phyloP scores from a whole-genome alignment of 1,140 invertebrate species.

The Conopomorpha cramerella region DNA sequence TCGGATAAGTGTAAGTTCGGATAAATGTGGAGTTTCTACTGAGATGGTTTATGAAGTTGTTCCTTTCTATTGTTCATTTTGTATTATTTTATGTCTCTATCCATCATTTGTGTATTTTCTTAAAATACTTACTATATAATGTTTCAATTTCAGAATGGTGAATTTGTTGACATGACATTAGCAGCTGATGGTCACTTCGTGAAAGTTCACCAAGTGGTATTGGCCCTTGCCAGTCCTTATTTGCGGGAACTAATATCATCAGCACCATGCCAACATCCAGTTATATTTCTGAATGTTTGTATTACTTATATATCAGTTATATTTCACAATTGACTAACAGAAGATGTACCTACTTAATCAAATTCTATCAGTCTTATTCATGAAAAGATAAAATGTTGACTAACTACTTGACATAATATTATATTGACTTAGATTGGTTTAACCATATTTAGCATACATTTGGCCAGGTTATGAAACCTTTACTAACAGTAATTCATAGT shows the following conservation, averaged over 20 bases:
- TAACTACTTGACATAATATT: not conserved
- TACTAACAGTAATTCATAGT: too few relatives aligned
- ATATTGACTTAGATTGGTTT: not conserved
- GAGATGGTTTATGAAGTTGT: too few relatives aligned
- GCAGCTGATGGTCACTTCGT: slow-evolving; percentile 76
- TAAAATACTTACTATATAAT: not conserved
- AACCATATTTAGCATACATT: not conserved
- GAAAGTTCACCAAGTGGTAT: slow-evolving; percentile 76
- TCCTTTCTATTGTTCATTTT: too few relatives aligned
- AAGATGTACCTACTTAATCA: not conserved
- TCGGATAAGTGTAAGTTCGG: too few relatives aligned
- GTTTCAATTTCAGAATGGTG: slow-evolving; percentile 63
- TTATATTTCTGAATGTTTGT: slow-evolving; percentile 67
- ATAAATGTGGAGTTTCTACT: too few relatives aligned
- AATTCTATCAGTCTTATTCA: not conserved
- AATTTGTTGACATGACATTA: slow-evolving; percentile 78
- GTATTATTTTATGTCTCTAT: too few relatives aligned
- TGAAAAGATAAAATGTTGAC: too few relatives aligned
- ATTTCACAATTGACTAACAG: too few relatives aligned
- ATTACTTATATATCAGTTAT: too few relatives aligned
- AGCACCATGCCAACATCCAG: slow-evolving; percentile 78
- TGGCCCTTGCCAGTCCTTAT: slow-evolving; percentile 75
- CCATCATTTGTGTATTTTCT: too few relatives aligned
- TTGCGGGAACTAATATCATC: slow-evolving; percentile 76
- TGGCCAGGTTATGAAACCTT: too few relatives aligned